phyloP scores from a whole-genome alignment of 2,888 invertebrate species.

The Ephialtes manifestator region DNA sequence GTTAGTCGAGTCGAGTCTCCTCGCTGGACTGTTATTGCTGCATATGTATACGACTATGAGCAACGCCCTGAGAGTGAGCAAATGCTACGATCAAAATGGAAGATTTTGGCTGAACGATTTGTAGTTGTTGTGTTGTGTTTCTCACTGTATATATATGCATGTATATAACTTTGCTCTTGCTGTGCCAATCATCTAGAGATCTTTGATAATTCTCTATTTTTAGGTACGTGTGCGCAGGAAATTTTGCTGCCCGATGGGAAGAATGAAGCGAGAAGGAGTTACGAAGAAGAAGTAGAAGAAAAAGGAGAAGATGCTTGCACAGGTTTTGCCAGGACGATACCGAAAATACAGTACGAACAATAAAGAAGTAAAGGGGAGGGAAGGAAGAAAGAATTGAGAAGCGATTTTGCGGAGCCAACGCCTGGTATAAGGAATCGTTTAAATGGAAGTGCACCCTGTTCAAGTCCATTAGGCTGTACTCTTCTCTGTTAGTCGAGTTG shows the following conservation, averaged over 20 bases:
- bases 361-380: constrained; percentile 47
- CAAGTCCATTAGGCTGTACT: constrained; percentile 28
- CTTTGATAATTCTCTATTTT: constrained; percentile 40
- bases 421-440: constrained; percentile 48
- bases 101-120: neutral
- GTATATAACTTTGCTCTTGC: constrained; percentile 13
- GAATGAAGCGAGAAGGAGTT: constrained; percentile 1
- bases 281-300: neutral
- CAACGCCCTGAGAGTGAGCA: neutral
- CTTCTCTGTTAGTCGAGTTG: constrained; percentile 14
- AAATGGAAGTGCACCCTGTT: constrained; percentile 27
- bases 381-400: constrained; percentile 44
- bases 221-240: neutral
- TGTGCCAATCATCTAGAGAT: constrained; percentile 43
- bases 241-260: constrained; percentile 22
- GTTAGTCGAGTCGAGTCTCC: constrained; percentile 31
- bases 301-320: constrained; percentile 52
- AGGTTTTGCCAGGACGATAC: constrained; percentile 72
- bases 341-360: constrained; percentile 82
- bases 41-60: neutral
- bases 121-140: constrained; percentile 22
- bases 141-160: neutral
- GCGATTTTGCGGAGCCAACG: constrained; percentile 35
- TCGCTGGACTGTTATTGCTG: constrained; percentile 11
- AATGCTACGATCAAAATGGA: neutral